Base-by-base conservation (phyloP, 2,113 vertebrate genomes). In the Misgurnus mizolepis region DNA sequence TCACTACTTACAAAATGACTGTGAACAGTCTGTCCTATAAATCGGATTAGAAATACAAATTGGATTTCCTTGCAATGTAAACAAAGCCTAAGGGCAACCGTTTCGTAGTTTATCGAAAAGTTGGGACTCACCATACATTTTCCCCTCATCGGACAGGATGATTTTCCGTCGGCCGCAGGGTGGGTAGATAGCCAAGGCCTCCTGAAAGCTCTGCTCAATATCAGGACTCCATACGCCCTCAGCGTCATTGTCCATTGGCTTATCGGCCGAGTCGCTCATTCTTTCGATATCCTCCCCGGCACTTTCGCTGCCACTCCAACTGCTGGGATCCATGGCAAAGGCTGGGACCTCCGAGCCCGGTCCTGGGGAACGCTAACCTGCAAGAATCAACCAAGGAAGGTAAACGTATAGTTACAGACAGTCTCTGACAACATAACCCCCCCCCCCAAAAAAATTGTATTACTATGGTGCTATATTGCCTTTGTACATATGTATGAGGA, bases 161-260 rank as follows among this genome's bases (percentile, higher is more conserved):
- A 99, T 99, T 93, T 99, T 99, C 91, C 97, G 95, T 87, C 97
- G 92, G 75, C 97, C 97, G 86, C 97, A 98, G 0, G 97, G 97
- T 9, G 97, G 97, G 87, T 99, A 99, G 90, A 99, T 99, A 88
- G 97, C 97, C 88, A 99, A 91, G 68, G 97, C 97, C 90, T 99
- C 97, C 92, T 99, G 97, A 86, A 99, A 99, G 92, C 97, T 98
- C 94, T 99, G 96, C 87, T 99, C 97, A 64, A 99, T 99, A 91
- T 99, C 97, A 6, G 97, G 97, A 83, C 97, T 99, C 97, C 97
- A 99, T 85, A 99, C 97, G 34, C 97, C 97, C 90, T 99, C 97
- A 0, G 97, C 97, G 27, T 99, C 97, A 12, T 96, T 96, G 85
- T 99, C 97, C 91, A 98, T 96, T 81, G 95, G 95, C 91, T 98